Evolutionary conservation across 2,888 invertebrate genomes (phyloP).

Genomic region (Pemphredon lugubris): DNA sequence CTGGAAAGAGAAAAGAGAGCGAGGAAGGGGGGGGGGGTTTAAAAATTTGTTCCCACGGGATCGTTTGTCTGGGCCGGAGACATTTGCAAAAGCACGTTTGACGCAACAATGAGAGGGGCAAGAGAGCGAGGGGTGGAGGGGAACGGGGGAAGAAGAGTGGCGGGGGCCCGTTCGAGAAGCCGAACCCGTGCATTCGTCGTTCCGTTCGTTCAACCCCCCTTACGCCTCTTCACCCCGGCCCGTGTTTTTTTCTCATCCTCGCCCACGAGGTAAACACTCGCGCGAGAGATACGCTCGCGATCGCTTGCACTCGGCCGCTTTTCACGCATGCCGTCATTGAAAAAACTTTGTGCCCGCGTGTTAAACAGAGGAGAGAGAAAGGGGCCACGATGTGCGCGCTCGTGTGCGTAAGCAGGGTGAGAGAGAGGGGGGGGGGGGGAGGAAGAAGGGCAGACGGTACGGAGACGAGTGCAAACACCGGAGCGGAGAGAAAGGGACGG

Average conservation of each 20-base stretch:
- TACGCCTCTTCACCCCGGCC: neutral
- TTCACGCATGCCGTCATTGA: constrained; percentile 44
- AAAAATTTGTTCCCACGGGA: constrained; percentile 44
- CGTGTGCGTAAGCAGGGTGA: constrained; percentile 7
- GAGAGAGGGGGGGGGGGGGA: neutral
- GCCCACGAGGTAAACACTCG: constrained; percentile 35
- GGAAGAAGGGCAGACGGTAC: constrained; percentile 1
- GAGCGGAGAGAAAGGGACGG: neutral
- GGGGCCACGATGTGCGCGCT: constrained; percentile 5
- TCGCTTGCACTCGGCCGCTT: constrained; percentile 46
- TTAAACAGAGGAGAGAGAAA: constrained; percentile 2
- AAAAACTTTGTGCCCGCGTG: constrained; percentile 40
- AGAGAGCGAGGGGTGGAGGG: neutral
- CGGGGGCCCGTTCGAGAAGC: constrained; percentile 22
- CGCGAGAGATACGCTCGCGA: constrained; percentile 30
- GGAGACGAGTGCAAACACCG: neutral
- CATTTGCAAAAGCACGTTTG: constrained; percentile 55
- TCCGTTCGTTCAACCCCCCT: constrained; percentile 24
- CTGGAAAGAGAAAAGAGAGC: constrained; percentile 1
- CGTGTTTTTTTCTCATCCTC: constrained; percentile 6
- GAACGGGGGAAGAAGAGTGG: neutral
- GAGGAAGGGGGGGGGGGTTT: constrained; percentile 3
- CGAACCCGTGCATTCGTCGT: constrained; percentile 24
- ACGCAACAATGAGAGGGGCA: constrained; percentile 31
- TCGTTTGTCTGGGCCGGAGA: constrained; percentile 47